phyloP scores from a whole-genome alignment of 2,888 invertebrate species.

The Miltochrista miniata region DNA sequence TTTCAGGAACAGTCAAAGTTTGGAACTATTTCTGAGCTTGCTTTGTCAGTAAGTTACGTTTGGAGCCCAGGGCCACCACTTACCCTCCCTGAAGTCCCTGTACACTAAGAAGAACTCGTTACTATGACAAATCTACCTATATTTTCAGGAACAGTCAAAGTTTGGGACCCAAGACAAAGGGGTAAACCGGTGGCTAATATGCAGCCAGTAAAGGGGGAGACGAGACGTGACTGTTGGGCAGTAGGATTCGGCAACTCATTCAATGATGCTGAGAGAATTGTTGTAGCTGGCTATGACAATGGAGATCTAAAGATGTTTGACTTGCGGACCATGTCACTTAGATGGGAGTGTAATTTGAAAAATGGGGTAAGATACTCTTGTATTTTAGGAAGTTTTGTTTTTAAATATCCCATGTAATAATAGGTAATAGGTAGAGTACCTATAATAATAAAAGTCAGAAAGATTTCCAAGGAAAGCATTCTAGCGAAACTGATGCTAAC shows the following conservation, averaged over 20 bases:
- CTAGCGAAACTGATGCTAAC: too few relatives aligned
- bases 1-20: slow-evolving; percentile 91
- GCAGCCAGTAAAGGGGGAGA: slow-evolving; percentile 88
- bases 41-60: too few relatives aligned
- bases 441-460: too few relatives aligned
- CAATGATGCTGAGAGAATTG: slow-evolving; percentile 92
- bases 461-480: too few relatives aligned
- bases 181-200: slow-evolving; percentile 95
- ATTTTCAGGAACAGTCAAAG: slow-evolving; percentile 90
- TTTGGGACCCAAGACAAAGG: slow-evolving; percentile 97
- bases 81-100: too few relatives aligned
- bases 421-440: too few relatives aligned
- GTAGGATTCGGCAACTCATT: slow-evolving; percentile 96
- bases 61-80: too few relatives aligned
- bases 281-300: slow-evolving; percentile 97
- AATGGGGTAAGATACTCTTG: slow-evolving; percentile 89
- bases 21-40: slow-evolving; percentile 80
- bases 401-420: too few relatives aligned
- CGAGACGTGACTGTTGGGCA: slow-evolving; percentile 95
- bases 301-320: slow-evolving; percentile 98
- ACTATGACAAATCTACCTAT: neutral
- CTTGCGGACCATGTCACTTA: slow-evolving; percentile 90
- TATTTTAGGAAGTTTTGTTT: too few relatives aligned
- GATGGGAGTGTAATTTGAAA: slow-evolving; percentile 96
- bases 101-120: too few relatives aligned